A percentile compares a stretch with the other conserved stretches of the same genome.
Evolutionary conservation across 92 coral and sea anemone genomes (phyloP).

Genomic region (Bergia puertoricense): DNA sequence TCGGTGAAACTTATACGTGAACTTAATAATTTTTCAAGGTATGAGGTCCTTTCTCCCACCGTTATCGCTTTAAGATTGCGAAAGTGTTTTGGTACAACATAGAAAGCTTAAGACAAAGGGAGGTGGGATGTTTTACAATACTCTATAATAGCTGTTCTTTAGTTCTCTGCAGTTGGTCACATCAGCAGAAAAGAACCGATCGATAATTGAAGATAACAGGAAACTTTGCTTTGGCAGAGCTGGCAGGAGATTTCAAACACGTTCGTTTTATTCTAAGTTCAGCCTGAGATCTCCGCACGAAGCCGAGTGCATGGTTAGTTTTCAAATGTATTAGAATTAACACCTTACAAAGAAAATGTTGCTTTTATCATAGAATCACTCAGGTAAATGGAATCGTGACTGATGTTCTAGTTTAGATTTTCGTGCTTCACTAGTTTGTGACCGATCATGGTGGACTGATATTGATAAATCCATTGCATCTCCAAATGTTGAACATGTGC

Average conservation of each 20-base stretch:
- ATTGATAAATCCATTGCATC: neutral
- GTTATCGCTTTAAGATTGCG: conserved; percentile 13
- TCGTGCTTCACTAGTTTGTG: neutral
- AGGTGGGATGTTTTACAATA: conserved; percentile 31
- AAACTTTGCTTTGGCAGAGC: conserved; percentile 45
- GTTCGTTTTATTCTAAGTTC: neutral
- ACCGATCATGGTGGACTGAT: neutral
- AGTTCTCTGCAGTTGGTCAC: conserved; percentile 19
- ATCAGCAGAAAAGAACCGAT: conserved; percentile 21
- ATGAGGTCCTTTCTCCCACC: conserved; percentile 24
- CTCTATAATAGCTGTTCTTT: conserved; percentile 9
- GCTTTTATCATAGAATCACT: neutral
- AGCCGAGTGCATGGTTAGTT: neutral
- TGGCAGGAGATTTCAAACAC: conserved; percentile 21
- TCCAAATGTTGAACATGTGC: too few species aligned
- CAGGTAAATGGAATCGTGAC: neutral
- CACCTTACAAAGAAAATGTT: too few species aligned
- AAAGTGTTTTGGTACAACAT: conserved; percentile 40
- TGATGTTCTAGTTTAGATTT: too few species aligned
- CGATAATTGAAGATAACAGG: conserved; percentile 27
- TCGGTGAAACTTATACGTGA: neutral
- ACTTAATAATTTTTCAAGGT: conserved; percentile 11
- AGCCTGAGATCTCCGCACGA: conserved; percentile 3
- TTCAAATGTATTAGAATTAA: neutral
- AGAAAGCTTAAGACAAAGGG: conserved; percentile 17